Conservation (phyloP, 2,113 vertebrate genomes). For the Trochalopteron elliotii region DNA sequence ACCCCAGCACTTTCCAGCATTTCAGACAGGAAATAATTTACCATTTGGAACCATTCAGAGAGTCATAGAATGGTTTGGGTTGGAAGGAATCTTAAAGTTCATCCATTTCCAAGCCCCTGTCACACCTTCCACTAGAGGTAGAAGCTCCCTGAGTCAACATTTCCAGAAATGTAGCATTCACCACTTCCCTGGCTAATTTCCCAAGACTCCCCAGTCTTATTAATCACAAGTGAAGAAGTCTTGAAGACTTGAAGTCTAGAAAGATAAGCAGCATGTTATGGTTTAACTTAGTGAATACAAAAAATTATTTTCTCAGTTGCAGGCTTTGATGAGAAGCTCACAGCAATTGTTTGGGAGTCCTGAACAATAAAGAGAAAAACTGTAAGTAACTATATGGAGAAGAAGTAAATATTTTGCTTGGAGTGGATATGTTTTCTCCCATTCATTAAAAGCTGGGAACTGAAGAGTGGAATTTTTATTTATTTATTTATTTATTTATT, state of each 20-base stretch:
- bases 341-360: background rate
- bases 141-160: background rate
- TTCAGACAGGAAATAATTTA: background rate
- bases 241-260: background rate
- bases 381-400: background rate
- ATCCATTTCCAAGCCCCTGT: background rate
- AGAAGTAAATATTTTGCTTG: background rate
- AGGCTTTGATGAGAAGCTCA: background rate
- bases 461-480: too few relatives aligned
- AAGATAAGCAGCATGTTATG: background rate
- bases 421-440: background rate
- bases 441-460: background rate
- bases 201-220: background rate
- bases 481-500: too few relatives aligned
- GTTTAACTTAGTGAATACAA: background rate
- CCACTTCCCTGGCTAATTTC: background rate
- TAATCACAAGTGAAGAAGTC: background rate
- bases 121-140: background rate
- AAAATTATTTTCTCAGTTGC: background rate
- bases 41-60: background rate
- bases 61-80: too few relatives aligned
- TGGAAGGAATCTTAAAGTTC: background rate
- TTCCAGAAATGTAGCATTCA: background rate
- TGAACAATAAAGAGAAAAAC: background rate
- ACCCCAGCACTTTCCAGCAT: background rate